A percentile compares a stretch with the other conserved stretches of the same genome.
Conservation (phyloP, 2,113 vertebrate species). For the Actenoides hombroni region DNA sequence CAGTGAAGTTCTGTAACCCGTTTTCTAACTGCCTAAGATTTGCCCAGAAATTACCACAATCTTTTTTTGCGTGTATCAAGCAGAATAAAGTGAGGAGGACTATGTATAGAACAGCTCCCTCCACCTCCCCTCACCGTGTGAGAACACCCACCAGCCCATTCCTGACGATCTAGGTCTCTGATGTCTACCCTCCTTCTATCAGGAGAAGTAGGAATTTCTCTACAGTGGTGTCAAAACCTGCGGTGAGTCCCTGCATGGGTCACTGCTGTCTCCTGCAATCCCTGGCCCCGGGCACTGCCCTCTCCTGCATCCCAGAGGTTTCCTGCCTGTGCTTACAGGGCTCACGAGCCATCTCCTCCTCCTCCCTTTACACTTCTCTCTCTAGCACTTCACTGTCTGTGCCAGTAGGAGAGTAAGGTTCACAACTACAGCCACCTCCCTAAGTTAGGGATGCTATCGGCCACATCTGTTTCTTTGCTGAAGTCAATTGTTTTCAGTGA, state of each 20-base stretch:
- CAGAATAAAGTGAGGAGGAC: background rate
- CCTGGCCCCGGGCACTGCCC: accelerated
- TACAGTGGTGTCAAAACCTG: background rate
- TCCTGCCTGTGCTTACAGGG: background rate
- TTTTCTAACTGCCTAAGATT: background rate
- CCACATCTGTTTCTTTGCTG: background rate
- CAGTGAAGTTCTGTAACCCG: background rate
- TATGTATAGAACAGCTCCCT: background rate
- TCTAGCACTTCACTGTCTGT: background rate
- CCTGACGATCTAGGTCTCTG: background rate
- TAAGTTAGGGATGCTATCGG: background rate
- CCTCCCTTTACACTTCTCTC: background rate
- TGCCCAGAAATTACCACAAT: background rate
- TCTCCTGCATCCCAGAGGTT: background rate
- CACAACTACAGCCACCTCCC: background rate
- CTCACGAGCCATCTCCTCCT: background rate
- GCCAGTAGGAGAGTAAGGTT: background rate
- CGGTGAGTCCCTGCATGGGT: background rate
- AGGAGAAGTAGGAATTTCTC: background rate
- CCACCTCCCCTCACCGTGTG: accelerated
- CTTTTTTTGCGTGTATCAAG: background rate
- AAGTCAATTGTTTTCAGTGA: background rate
- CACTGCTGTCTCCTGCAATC: background rate
- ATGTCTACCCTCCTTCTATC: background rate
- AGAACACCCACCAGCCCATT: background rate